phyloP scores from a whole-genome alignment of 2,888 invertebrate species.

The Amblyjoppa proteus region DNA sequence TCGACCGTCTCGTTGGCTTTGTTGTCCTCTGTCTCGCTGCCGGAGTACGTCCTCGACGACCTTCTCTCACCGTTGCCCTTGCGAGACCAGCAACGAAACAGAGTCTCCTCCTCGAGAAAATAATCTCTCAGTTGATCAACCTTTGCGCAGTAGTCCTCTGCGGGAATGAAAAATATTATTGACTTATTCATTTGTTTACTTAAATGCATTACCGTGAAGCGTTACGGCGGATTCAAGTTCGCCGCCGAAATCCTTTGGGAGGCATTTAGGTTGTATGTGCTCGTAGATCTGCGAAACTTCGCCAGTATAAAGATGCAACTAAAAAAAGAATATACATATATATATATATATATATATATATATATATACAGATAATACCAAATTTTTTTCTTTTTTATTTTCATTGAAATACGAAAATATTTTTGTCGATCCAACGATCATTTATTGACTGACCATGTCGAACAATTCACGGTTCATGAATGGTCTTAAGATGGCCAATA shows the following conservation, averaged over 20 bases:
- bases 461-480: conserved; percentile 85
- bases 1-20: conserved; percentile 13
- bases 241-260: conserved; percentile 89
- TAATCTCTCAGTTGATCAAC: conserved; percentile 76
- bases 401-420: not conserved
- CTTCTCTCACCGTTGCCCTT: conserved; percentile 18
- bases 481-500: conserved; percentile 85
- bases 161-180: conserved; percentile 26
- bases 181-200: not conserved
- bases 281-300: conserved; percentile 86
- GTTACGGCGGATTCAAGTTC: conserved; percentile 82
- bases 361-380: not conserved
- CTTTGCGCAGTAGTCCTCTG: conserved; percentile 75
- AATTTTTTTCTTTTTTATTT: too few species aligned
- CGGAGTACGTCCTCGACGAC: conserved; percentile 35
- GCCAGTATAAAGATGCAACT: conserved; percentile 88
- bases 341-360: not conserved
- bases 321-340: conserved; percentile 50
- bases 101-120: conserved; percentile 77
- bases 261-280: conserved; percentile 86
- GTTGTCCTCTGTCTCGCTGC: conserved; percentile 2
- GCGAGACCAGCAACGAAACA: conserved; percentile 73
- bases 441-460: conserved; percentile 81
- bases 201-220: conserved; percentile 75
- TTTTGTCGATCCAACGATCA: not conserved